These are phyloP conservation scores for Phortica variegata DNA, from an alignment of 1,140 invertebrate species.

Conservation along the genomic window DNA sequence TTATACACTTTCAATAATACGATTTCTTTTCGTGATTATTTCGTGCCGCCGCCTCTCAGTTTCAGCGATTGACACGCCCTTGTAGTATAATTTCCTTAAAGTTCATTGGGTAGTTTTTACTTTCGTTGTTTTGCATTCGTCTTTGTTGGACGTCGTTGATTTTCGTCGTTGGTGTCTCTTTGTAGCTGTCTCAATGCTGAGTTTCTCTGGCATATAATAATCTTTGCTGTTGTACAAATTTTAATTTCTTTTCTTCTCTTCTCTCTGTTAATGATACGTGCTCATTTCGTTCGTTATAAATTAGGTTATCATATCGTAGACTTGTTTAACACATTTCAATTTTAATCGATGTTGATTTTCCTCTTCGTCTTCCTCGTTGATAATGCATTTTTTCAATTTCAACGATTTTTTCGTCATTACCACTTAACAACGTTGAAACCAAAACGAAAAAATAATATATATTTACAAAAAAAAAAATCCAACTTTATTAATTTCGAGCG, in stretches of 20 bases:
- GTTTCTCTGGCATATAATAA: constrained; percentile 9
- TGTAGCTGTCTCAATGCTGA: constrained; percentile 17
- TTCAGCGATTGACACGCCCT: constrained; percentile 36
- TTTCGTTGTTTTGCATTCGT: constrained; percentile 12
- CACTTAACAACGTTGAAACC: no score
- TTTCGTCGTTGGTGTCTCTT: no score
- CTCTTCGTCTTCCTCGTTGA: constrained; percentile 56
- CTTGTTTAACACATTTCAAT: constrained; percentile 52
- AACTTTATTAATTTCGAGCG: no score
- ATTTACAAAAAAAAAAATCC: no score
- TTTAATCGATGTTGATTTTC: constrained; percentile 45
- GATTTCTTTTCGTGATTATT: constrained; percentile 11
- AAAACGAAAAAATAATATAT: no score
- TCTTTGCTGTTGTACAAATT: constrained; percentile 24
- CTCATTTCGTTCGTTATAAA: constrained; percentile 27
- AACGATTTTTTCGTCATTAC: constrained; percentile 36
- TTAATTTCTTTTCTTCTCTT: no score
- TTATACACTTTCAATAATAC: no score
- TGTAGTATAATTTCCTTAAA: constrained; percentile 36
- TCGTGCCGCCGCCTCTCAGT: constrained; percentile 18
- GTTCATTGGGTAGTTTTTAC: constrained; percentile 23
- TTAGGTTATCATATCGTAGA: constrained; percentile 55
- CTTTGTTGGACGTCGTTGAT: constrained; percentile 1
- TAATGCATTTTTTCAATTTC: constrained; percentile 52
- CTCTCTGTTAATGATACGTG: no score